phyloP scores from a whole-genome alignment of 2,888 invertebrate species.

The Diploptera punctata region DNA sequence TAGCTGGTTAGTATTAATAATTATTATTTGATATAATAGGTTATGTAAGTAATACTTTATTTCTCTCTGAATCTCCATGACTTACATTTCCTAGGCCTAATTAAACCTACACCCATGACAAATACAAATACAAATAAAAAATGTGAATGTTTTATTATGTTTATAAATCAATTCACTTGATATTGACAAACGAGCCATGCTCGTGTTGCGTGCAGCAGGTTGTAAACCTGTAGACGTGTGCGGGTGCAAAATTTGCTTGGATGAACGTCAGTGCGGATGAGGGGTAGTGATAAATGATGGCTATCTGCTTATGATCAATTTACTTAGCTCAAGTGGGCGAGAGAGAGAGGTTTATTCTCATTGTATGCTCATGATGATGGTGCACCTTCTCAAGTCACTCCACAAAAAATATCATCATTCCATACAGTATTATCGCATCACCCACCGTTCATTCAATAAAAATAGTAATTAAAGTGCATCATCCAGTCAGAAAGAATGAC shows the following conservation, averaged over 20 bases:
- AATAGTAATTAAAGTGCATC: neutral
- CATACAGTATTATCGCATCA: neutral
- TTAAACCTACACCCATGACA: no score
- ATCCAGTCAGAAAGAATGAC: neutral
- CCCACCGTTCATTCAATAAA: neutral
- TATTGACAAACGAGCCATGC: neutral
- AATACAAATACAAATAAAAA: no score
- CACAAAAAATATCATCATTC: neutral
- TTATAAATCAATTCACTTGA: neutral
- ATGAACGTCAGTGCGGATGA: conserved; percentile 20
- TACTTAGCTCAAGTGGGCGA: conserved; percentile 7
- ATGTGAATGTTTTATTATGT: neutral
- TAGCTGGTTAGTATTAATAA: no score
- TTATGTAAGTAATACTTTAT: neutral
- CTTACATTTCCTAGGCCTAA: neutral
- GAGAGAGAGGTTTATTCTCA: neutral
- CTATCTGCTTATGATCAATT: conserved; percentile 26
- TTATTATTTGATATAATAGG: no score
- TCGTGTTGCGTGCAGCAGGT: neutral
- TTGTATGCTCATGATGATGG: neutral
- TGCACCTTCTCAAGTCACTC: neutral
- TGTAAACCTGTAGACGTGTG: no score
- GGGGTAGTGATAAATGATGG: conserved; percentile 28
- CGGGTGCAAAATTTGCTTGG: conserved; percentile 20
- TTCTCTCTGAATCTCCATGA: neutral